Evolutionary conservation across 2,888 invertebrate species (phyloP).

Genomic region (Tetramorium bicarinatum): DNA sequence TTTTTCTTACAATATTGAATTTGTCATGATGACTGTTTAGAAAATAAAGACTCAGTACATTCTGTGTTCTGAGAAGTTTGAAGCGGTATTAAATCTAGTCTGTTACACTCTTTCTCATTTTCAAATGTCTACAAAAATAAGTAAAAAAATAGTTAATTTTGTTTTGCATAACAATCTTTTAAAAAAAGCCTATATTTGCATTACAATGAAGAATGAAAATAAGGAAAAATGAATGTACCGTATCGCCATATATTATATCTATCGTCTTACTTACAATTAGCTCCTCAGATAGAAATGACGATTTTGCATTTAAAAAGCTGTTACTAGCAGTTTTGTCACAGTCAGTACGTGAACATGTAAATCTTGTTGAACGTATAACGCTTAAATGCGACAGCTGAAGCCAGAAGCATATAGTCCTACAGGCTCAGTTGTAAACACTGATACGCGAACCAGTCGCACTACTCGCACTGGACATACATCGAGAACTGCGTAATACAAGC

Average conservation of each 20-base stretch:
- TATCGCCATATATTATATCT: constrained; percentile 1
- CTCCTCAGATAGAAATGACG: not conserved
- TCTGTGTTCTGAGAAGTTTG: not conserved
- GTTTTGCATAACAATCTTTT: not conserved
- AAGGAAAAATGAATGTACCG: not conserved
- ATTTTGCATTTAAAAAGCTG: not conserved
- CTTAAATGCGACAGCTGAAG: too few species aligned
- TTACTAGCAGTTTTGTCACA: too few species aligned
- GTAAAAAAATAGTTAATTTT: not conserved
- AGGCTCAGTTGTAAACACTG: too few species aligned
- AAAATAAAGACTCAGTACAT: not conserved
- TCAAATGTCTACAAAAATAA: not conserved
- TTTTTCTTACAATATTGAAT: not conserved
- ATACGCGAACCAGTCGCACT: too few species aligned
- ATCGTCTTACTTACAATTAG: not conserved
- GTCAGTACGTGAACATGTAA: too few species aligned
- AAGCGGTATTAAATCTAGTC: not conserved
- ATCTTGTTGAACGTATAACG: too few species aligned
- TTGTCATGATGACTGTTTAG: not conserved
- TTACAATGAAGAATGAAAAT: not conserved
- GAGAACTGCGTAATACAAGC: too few species aligned
- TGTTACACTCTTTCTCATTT: not conserved
- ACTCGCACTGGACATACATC: too few species aligned
- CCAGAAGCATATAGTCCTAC: too few species aligned
- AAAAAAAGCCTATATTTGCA: not conserved